Base-by-base conservation (phyloP, 2,113 vertebrate species). In the Pavo muticus region DNA sequence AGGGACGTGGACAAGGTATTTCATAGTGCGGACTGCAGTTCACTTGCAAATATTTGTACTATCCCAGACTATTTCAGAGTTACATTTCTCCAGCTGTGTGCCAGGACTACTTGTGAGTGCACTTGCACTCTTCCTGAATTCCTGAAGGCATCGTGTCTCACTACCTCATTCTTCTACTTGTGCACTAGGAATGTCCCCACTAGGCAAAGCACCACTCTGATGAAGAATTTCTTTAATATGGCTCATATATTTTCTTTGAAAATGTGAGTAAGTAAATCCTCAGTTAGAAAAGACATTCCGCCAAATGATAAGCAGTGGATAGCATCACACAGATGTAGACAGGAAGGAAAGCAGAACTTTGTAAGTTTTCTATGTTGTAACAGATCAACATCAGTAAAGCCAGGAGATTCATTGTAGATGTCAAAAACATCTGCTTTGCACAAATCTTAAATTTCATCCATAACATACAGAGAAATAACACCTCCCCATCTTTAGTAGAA, bases 41-140 rank as follows among this genome's bases (percentile, higher is more conserved):
- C 29, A 60, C 61, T 8, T 3, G 0, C 14, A 81, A 37, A 13
- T 13, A 23, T 18, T 11, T 56, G 54, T 56, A 32, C 24, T 25
- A 29, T 4, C 37, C 32, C 17, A 16, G 15, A 71, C 32, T 11
- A 30, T 24, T 45, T 40, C 14, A 24, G 63, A 42, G 50, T 47
- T 37, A 48, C 44, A 30, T 7, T 32, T 72, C 45, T 45, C 9
- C 60, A 61, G 3, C 14, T 5, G 2, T 0, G 2, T 14, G 19
- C 11, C 30, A 47, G 52, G 6, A 65, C 4, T 0, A 0, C 57
- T 54, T 14, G 14, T 5, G 4, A 5, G 8, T 1, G 2, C 29
- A 30, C 32, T 14, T 24, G 32, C 7, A 35, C 4, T 9, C 27
- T 30, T 30, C 18, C 42, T 18, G 24, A 70, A 64, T n/a, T 56